phyloP scores from a whole-genome alignment of 2,797 vertebrate species.

The Darevskia mixta region DNA sequence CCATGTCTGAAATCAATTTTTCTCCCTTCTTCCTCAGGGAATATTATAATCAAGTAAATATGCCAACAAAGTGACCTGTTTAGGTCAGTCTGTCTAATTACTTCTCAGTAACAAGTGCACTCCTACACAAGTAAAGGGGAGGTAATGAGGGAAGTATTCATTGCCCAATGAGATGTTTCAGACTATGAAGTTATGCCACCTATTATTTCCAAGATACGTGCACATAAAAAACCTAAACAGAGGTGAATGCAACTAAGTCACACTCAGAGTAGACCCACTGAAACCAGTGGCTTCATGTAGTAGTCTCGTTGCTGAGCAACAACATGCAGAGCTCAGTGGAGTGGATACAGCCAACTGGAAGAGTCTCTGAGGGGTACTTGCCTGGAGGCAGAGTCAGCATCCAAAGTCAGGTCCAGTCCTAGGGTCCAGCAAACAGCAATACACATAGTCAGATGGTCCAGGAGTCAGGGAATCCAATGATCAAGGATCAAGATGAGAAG shows the following conservation, averaged over 20 bases:
- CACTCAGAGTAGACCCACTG: too few relatives aligned
- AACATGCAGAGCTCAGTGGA: too few relatives aligned
- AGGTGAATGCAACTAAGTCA: not conserved
- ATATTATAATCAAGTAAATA: conserved; percentile 35
- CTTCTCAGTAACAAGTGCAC: not conserved
- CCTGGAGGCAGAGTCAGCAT: too few relatives aligned
- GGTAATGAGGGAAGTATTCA: not conserved
- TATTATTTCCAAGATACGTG: not conserved
- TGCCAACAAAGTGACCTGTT: conserved; percentile 14
- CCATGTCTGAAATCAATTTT: conserved; percentile 19
- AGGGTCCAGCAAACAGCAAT: too few relatives aligned
- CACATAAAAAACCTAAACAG: not conserved
- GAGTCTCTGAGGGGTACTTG: too few relatives aligned
- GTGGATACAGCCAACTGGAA: too few relatives aligned
- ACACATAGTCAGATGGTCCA: too few relatives aligned
- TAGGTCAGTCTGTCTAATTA: conserved; percentile 5
- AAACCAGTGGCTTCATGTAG: too few relatives aligned
- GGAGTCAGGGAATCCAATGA: too few relatives aligned
- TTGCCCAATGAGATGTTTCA: not conserved
- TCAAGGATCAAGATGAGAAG: too few relatives aligned
- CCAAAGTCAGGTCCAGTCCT: too few relatives aligned
- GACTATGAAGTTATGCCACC: not conserved
- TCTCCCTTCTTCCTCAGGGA: not conserved
- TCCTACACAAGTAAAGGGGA: not conserved
- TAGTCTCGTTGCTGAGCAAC: too few relatives aligned